phyloP scores from a whole-genome alignment of 2,797 vertebrate genomes.

The Megaceryle alcyon region DNA sequence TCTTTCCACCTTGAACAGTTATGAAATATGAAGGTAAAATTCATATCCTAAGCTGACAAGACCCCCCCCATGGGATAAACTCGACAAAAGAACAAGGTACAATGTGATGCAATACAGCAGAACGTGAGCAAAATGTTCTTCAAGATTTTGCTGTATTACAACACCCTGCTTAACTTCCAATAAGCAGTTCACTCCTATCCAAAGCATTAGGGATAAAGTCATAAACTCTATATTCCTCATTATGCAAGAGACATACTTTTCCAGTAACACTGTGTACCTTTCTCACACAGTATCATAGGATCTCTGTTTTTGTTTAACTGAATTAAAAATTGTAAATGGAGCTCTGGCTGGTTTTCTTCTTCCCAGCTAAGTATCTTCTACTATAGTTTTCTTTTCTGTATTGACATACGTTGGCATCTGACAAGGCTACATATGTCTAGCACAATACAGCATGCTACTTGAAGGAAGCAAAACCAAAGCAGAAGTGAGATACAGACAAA shows the following conservation, averaged over 20 bases:
- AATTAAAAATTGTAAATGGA: neutral
- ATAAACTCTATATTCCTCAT: neutral
- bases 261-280: neutral
- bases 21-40: neutral
- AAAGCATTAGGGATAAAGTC: neutral
- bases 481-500: neutral
- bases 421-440: neutral
- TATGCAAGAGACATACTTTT: neutral
- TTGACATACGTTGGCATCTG: neutral
- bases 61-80: neutral
- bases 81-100: neutral
- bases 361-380: neutral
- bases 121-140: neutral
- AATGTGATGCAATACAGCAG: neutral
- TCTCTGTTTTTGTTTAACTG: neutral
- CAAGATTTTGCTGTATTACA: neutral
- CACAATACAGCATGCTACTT: neutral
- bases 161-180: neutral
- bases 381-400: neutral
- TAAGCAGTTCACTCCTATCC: neutral
- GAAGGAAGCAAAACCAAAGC: neutral
- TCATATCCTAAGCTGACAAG: neutral
- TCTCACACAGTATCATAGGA: neutral
- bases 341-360: neutral
- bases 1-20: neutral